Conservation (phyloP, 2,797 vertebrate species). For the Microctenopoma stevenorrisi region DNA sequence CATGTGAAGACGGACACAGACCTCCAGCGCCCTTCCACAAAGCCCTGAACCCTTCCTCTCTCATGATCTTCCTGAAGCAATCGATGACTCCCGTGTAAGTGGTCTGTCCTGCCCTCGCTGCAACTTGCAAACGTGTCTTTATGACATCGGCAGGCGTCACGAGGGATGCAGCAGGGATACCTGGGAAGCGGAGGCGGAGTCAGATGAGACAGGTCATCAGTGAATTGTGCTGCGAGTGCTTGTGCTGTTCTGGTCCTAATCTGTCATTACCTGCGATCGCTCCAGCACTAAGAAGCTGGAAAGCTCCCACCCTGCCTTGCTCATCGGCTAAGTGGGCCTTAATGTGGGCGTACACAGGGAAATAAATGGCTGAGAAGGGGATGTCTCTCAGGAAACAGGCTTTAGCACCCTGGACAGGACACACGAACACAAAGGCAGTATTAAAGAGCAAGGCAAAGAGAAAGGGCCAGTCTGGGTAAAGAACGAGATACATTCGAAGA, state of each 20-base stretch:
- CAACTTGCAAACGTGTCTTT: slow-evolving; percentile 98
- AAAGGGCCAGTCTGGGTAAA: neutral
- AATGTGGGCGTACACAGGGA: slow-evolving; percentile 95
- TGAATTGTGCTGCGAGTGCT: neutral
- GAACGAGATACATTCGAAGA: neutral
- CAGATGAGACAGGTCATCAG: no score
- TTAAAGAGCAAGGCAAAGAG: neutral
- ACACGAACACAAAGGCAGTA: neutral
- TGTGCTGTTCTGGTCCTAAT: neutral
- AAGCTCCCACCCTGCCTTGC: slow-evolving; percentile 88
- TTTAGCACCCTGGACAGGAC: slow-evolving; percentile 92
- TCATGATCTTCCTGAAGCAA: slow-evolving; percentile 94
- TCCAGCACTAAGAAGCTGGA: slow-evolving; percentile 95
- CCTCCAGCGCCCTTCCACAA: slow-evolving; percentile 98
- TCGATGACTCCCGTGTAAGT: slow-evolving; percentile 93
- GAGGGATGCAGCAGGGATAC: slow-evolving; percentile 96
- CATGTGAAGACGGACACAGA: slow-evolving; percentile 56
- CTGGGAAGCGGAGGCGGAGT: slow-evolving; percentile 70
- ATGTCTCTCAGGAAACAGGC: slow-evolving; percentile 99
- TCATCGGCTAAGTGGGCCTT: slow-evolving; percentile 92
- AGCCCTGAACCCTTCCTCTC: slow-evolving; percentile 92
- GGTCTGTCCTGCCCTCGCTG: slow-evolving; percentile 95
- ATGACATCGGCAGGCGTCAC: slow-evolving; percentile 99
- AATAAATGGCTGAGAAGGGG: slow-evolving; percentile 99
- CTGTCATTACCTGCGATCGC: slow-evolving; percentile 91